These are phyloP conservation scores for Pterocles burchelli DNA, from an alignment of 2,113 vertebrate species.

Conservation along the genomic window DNA sequence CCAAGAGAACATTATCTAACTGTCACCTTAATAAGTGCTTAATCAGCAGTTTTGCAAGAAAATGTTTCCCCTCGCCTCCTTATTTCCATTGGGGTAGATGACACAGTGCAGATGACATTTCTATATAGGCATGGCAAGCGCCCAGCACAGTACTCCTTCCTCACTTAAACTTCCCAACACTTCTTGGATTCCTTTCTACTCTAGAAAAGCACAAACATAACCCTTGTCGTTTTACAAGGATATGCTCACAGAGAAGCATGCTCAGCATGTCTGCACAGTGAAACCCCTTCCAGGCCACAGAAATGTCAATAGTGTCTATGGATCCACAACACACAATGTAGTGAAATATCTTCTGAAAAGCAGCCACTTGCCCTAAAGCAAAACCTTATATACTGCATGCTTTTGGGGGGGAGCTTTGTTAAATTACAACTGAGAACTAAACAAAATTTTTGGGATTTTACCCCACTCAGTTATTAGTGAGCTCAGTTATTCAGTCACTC, in stretches of 20 bases:
- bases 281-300: not conserved
- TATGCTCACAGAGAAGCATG: fast-evolving
- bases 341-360: not conserved
- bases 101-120: not conserved
- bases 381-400: not conserved
- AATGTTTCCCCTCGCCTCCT: not conserved
- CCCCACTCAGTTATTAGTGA: not conserved
- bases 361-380: not conserved
- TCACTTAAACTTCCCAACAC: not conserved
- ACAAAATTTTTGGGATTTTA: not conserved
- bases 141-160: not conserved
- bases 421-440: not conserved
- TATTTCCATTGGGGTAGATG: not conserved
- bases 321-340: not conserved
- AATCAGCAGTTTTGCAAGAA: not conserved
- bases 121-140: not conserved
- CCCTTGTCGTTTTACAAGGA: fast-evolving
- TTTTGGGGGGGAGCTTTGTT: not conserved
- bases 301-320: not conserved
- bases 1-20: not conserved
- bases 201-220: not conserved
- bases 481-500: not conserved
- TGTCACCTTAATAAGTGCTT: not conserved
- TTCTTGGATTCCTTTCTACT: not conserved
- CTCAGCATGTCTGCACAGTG: not conserved